Evolutionary conservation across 1,140 invertebrate species (phyloP), one percentile per base, ranked within the genome.

Genomic region (Nomia melanderi): DNA sequence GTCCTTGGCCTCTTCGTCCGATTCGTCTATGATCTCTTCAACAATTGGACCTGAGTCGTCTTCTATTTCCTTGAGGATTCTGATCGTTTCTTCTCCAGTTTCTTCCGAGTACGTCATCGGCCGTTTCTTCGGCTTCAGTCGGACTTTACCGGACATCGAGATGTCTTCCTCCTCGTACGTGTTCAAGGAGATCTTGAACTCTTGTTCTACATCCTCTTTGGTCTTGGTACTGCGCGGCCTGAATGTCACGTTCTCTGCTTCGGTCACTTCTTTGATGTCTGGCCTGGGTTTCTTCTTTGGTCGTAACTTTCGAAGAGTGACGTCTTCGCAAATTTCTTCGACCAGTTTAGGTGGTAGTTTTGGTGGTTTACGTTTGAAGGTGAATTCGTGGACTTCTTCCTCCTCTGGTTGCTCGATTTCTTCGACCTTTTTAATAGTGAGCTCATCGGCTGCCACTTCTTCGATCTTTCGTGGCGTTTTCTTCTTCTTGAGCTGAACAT

Each of bases 101-200:
- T 96, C 96, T 91, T 96, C 96, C 11, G 93, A 94, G 89, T 94
- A 96, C 9, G 96, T 96, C 64, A 93, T 92, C 70, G 94, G 94
- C 72, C 93, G 93, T 88, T 94, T 95, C 50, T 95, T 95, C 83
- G 95, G 91, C 79, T 94, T 96, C n/a, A 97, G 78, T 92, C 95
- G 96, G 5, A 97, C 94, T 91, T 96, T 97, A 73, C 96, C 95
- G 14, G 95, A 95, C 94, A 97, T 95, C 7, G 96, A 96, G 78
- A 97, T 96, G 90, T 97, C 96, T 93, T 97, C 96, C 92, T 97
- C 96, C 59, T 96, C 96, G 89, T 97, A 97, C 0, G 95, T 95
- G 91, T 96, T 95, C 59, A 96, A 91, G 33, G 96, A 95, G 81
- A 97, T 97, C 88, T 95, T 96, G 88, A 97, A 97, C 91, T 97